Percentiles rank a stretch among this genome's conserved stretches.
These are phyloP conservation scores for Drosophila neotestacea DNA, from an alignment of 2,888 invertebrate species.

Conservation along the genomic window DNA sequence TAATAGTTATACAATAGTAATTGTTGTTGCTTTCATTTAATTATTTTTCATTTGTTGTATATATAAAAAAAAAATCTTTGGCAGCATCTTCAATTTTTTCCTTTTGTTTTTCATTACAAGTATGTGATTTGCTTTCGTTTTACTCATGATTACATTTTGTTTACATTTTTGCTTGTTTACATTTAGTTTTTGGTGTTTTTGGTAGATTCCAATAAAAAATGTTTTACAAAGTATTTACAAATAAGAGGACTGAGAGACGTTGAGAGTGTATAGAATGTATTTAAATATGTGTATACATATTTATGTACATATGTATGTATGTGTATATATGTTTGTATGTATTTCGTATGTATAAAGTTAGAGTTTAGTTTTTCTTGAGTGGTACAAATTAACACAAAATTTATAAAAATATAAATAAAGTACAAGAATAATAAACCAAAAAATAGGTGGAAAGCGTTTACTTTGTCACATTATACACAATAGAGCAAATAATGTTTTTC, in stretches of 20 bases:
- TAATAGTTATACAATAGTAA: constrained; percentile 48
- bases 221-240: constrained; percentile 37
- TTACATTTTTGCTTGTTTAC: constrained; percentile 21
- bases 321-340: constrained; percentile 12
- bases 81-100: constrained; percentile 71
- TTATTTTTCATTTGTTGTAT: constrained; percentile 29
- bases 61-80: constrained; percentile 65
- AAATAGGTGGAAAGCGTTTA: constrained; percentile 71
- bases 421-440: constrained; percentile 48
- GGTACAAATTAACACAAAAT: constrained; percentile 38
- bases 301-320: constrained; percentile 6
- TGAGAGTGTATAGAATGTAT: constrained; percentile 47
- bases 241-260: constrained; percentile 50
- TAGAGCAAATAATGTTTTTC: constrained; percentile 20
- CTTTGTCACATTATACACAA: constrained; percentile 61
- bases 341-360: constrained; percentile 24
- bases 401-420: constrained; percentile 51
- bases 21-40: constrained; percentile 37
- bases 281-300: constrained; percentile 23
- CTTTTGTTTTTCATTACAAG: constrained; percentile 30
- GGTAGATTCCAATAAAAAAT: constrained; percentile 45
- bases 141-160: constrained; percentile 5
- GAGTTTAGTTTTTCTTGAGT: constrained; percentile 26
- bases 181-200: constrained; percentile 46
- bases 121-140: constrained; percentile 21